These are phyloP conservation scores for Serripes groenlandicus DNA, from an alignment of 2,888 invertebrate species.

Conservation along the genomic window DNA sequence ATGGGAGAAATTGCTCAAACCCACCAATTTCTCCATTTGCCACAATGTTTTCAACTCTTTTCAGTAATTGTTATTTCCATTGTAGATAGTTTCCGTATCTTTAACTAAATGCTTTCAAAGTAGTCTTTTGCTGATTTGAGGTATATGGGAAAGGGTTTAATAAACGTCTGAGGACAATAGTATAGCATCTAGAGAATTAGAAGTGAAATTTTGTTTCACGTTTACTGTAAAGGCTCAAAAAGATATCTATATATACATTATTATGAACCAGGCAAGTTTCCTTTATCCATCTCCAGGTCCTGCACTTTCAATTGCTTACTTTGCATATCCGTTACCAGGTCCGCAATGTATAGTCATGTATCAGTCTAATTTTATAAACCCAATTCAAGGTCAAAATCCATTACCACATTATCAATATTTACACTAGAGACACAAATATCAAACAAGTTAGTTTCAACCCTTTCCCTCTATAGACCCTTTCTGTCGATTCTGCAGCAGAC, in stretches of 20 bases:
- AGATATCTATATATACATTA: background rate
- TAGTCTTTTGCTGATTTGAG: background rate
- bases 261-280: too few relatives aligned
- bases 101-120: background rate
- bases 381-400: too few relatives aligned
- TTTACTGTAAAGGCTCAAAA: background rate
- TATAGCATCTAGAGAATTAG: background rate
- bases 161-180: background rate
- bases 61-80: background rate
- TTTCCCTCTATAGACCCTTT: too few relatives aligned
- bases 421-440: too few relatives aligned
- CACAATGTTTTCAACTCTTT: background rate
- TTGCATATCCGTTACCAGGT: too few relatives aligned
- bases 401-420: too few relatives aligned
- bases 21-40: background rate
- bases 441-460: too few relatives aligned
- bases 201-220: background rate
- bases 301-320: too few relatives aligned
- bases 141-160: background rate
- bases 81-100: background rate
- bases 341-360: too few relatives aligned
- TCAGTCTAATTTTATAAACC: too few relatives aligned
- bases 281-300: too few relatives aligned
- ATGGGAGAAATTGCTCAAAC: background rate
- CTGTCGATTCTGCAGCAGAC: too few relatives aligned